Conservation (phyloP, 2,113 vertebrate species). For the Cervus canadensis region DNA sequence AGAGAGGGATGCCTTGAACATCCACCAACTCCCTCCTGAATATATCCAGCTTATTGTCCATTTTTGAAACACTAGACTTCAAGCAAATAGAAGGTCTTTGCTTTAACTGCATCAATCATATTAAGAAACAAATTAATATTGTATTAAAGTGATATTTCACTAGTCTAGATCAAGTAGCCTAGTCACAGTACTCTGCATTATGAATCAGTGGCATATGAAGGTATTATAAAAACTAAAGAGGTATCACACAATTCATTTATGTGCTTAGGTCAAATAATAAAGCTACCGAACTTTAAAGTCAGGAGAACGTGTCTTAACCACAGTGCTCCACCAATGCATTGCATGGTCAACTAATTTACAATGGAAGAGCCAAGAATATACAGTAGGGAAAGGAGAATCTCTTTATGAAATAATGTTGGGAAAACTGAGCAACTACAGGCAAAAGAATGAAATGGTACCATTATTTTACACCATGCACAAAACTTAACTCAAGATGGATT, state of each 20-base stretch:
- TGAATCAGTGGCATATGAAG: background rate
- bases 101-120: background rate
- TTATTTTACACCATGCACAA: background rate
- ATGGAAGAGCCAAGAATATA: background rate
- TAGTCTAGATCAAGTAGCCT: background rate
- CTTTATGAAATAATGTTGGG: background rate
- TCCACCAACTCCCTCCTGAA: conserved; percentile 51
- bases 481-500: background rate
- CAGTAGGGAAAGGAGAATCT: background rate
- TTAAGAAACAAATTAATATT: background rate
- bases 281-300: background rate
- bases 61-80: background rate
- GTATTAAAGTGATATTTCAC: background rate
- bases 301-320: background rate
- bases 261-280: background rate
- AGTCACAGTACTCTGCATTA: background rate
- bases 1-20: conserved; percentile 64
- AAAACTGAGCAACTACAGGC: background rate
- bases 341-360: background rate
- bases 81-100: background rate
- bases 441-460: background rate
- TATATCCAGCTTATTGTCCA: background rate
- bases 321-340: background rate
- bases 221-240: background rate
- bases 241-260: background rate